These are phyloP conservation scores for Zophobas morio DNA, from an alignment of 1,140 invertebrate species.

Conservation along the genomic window DNA sequence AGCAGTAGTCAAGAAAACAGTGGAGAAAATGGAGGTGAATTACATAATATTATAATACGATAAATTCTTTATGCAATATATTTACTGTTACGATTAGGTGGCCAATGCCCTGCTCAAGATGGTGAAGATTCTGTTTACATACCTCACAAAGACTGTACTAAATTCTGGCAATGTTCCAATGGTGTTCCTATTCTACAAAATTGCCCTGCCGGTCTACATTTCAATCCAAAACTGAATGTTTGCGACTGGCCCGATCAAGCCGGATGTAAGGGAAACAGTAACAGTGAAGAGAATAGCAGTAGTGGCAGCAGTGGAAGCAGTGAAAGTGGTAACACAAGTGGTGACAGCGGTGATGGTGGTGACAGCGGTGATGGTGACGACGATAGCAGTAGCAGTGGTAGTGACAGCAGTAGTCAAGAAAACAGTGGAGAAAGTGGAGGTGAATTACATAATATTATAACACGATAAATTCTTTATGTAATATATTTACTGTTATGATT, in stretches of 20 bases:
- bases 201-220: slow-evolving; percentile 65
- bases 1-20: background rate
- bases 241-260: slow-evolving; percentile 65
- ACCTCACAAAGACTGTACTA: slow-evolving; percentile 69
- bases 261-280: slow-evolving; percentile 45
- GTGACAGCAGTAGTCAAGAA: background rate
- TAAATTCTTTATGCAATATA: too few relatives aligned
- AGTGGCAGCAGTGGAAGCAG: background rate
- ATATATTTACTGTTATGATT: too few relatives aligned
- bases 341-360: background rate
- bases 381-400: background rate
- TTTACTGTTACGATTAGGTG: too few relatives aligned
- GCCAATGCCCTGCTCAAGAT: slow-evolving; percentile 31
- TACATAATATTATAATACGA: too few relatives aligned
- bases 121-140: slow-evolving; percentile 65
- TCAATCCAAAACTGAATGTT: slow-evolving; percentile 62
- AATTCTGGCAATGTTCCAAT: slow-evolving; percentile 72
- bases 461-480: too few relatives aligned
- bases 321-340: background rate
- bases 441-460: too few relatives aligned
- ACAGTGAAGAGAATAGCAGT: background rate
- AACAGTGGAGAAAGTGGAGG: background rate
- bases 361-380: background rate
- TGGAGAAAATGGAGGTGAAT: background rate
- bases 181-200: slow-evolving; percentile 66